These are phyloP conservation scores for Arremon brunneinucha DNA, from an alignment of 2,797 vertebrate genomes.

Conservation along the genomic window DNA sequence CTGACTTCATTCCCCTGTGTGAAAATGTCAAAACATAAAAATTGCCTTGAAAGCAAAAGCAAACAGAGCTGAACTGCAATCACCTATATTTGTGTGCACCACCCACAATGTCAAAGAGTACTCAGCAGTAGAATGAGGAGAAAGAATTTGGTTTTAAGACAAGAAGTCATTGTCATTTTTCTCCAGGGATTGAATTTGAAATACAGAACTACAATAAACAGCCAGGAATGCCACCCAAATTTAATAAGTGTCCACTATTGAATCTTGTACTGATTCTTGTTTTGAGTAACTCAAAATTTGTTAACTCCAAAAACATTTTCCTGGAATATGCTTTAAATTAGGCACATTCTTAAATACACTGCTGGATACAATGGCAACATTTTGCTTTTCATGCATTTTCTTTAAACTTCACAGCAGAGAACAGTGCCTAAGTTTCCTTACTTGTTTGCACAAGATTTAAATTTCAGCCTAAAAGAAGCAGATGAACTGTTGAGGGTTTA, in stretches of 20 bases:
- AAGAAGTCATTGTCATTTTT: neutral
- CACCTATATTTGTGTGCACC: neutral
- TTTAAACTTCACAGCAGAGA: neutral
- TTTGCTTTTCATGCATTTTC: neutral
- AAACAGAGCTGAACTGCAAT: neutral
- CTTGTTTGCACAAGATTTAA: neutral
- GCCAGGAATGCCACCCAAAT: neutral
- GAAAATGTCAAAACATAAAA: constrained; percentile 30
- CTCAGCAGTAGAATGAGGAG: neutral
- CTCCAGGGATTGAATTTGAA: neutral
- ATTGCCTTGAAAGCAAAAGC: constrained; percentile 1
- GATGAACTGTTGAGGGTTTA: neutral
- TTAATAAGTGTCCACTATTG: neutral
- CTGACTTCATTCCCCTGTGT: neutral
- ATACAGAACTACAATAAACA: neutral
- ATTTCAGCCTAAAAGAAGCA: neutral
- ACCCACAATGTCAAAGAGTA: neutral
- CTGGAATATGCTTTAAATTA: neutral
- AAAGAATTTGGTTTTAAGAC: neutral
- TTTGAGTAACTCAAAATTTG: neutral
- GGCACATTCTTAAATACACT: neutral
- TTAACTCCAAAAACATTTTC: neutral
- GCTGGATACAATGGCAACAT: neutral
- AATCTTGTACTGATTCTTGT: neutral
- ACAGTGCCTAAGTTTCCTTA: neutral